phyloP scores from a whole-genome alignment of 2,113 vertebrate species.

The Erpornis zantholeuca region DNA sequence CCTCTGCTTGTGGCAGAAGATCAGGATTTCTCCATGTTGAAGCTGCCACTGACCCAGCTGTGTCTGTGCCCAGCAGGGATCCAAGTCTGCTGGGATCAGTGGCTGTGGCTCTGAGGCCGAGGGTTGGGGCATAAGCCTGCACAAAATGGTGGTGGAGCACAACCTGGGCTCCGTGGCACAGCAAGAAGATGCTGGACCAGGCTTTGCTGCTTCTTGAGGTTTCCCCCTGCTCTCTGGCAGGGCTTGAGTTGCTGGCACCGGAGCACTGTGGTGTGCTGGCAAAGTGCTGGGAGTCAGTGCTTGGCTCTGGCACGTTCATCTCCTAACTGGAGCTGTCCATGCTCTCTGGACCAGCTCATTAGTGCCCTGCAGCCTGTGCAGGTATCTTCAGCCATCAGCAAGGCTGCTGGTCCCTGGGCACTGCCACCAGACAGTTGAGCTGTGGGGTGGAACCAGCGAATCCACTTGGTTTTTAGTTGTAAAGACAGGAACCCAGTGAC shows the following conservation, averaged over 20 bases:
- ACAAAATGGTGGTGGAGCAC: not conserved
- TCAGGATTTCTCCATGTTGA: not conserved
- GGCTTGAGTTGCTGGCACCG: not conserved
- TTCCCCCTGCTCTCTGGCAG: not conserved
- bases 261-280: not conserved
- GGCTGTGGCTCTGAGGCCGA: not conserved
- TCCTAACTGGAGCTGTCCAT: not conserved
- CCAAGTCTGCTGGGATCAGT: not conserved
- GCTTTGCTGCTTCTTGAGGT: not conserved
- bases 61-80: not conserved
- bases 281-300: not conserved
- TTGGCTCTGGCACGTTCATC: not conserved
- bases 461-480: slow-evolving; percentile 36
- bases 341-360: not conserved
- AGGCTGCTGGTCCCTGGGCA: not conserved
- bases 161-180: not conserved
- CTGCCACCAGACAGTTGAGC: not conserved
- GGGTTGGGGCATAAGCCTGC: not conserved
- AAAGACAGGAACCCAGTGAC: slow-evolving; percentile 43
- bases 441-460: not conserved
- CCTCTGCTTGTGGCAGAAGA: not conserved
- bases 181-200: not conserved
- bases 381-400: not conserved
- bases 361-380: not conserved
- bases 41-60: not conserved